phyloP scores from a whole-genome alignment of 1,140 invertebrate genomes.

The Phenacoccus solenopsis region DNA sequence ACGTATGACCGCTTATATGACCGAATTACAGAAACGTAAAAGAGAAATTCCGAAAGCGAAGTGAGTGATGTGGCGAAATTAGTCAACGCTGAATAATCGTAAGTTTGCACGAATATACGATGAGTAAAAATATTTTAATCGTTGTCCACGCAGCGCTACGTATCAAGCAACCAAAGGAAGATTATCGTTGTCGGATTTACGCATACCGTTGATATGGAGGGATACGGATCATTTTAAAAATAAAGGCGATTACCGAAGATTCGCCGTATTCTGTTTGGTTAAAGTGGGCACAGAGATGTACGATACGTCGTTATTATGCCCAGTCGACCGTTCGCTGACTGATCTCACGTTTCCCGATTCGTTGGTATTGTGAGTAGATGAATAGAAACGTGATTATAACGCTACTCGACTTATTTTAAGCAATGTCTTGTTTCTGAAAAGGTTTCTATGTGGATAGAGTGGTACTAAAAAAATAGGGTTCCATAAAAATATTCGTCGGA shows the following conservation, averaged over 20 bases:
- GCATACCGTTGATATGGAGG: conserved; percentile 59
- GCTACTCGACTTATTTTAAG: background rate
- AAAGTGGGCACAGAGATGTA: conserved; percentile 54
- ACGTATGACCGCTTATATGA: conserved; percentile 53
- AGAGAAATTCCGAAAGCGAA: conserved; percentile 19
- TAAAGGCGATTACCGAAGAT: conserved; percentile 54
- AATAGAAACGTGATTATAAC: background rate
- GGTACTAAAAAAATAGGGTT: too few relatives aligned
- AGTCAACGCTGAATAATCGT: background rate
- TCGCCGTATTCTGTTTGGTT: conserved; percentile 56
- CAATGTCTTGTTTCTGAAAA: too few relatives aligned
- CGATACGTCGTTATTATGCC: conserved; percentile 50
- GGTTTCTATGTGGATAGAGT: too few relatives aligned
- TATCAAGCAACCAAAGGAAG: conserved; percentile 31
- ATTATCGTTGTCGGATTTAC: conserved; percentile 45
- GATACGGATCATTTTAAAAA: conserved; percentile 62
- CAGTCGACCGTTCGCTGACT: conserved; percentile 53
- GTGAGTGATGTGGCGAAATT: background rate
- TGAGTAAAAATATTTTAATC: background rate
- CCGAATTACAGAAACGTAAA: conserved; percentile 45
- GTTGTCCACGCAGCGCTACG: conserved; percentile 21
- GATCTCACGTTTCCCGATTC: conserved; percentile 58
- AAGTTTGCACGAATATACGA: background rate
- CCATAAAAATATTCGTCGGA: too few relatives aligned
- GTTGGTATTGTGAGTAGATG: conserved; percentile 49